Evolutionary conservation across 2,888 invertebrate genomes (phyloP).

Genomic region (Dione vanillae): DNA sequence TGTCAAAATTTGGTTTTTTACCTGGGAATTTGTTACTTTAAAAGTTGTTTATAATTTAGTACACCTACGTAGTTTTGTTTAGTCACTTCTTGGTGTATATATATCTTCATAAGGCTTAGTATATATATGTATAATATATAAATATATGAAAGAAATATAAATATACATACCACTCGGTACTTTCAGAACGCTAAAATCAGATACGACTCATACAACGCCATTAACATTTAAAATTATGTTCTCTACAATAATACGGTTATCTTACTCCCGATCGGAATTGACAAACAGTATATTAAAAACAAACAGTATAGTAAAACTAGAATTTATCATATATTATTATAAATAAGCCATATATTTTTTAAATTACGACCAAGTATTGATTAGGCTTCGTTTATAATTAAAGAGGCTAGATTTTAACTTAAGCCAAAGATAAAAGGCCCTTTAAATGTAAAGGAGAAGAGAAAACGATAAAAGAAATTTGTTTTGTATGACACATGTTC

Average conservation of each 20-base stretch:
- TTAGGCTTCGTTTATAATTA: too few relatives aligned
- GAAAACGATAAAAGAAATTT: too few relatives aligned
- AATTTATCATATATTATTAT: neutral
- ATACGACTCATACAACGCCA: constrained; percentile 19
- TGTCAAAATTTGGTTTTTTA: neutral
- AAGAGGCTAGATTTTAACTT: too few relatives aligned
- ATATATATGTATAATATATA: too few relatives aligned
- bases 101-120: too few relatives aligned
- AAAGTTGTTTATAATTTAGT: too few relatives aligned
- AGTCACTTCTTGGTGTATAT: too few relatives aligned
- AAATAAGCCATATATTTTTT: neutral
- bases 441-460: too few relatives aligned
- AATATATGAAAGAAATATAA: constrained; percentile 11
- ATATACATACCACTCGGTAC: constrained; percentile 2
- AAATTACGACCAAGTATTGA: too few relatives aligned
- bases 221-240: constrained; percentile 31
- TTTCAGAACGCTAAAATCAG: constrained; percentile 13
- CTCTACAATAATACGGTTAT: constrained; percentile 26
- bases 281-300: constrained; percentile 26
- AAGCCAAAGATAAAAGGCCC: too few relatives aligned
- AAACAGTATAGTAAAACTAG: constrained; percentile 14
- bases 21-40: neutral
- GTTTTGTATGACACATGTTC: too few relatives aligned
- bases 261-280: constrained; percentile 22
- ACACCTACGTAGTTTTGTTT: too few relatives aligned